Evolutionary conservation across 2,888 invertebrate species (phyloP).

Genomic region (Drosophila tanythrix): DNA sequence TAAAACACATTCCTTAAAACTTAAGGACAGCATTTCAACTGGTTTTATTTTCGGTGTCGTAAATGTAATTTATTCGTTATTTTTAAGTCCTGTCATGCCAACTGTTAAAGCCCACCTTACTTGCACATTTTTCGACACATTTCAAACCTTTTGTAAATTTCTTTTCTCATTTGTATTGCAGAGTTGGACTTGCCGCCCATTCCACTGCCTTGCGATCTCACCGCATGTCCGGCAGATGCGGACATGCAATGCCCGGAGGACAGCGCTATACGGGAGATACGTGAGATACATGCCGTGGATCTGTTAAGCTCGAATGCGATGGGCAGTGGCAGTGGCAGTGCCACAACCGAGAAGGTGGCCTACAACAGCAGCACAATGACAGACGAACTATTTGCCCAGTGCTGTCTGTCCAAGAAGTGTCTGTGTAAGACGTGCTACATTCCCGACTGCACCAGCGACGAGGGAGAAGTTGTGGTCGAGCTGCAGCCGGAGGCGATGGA

Average conservation of each 20-base stretch:
- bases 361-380: constrained; percentile 59
- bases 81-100: not conserved
- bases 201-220: constrained; percentile 75
- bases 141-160: not conserved
- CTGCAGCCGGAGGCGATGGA: constrained; percentile 75
- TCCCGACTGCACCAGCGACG: constrained; percentile 74
- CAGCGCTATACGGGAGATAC: constrained; percentile 78
- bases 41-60: not conserved
- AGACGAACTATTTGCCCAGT: constrained; percentile 76
- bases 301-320: constrained; percentile 56
- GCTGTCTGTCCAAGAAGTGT: constrained; percentile 82
- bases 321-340: constrained; percentile 11
- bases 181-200: constrained; percentile 63
- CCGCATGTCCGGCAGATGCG: constrained; percentile 81
- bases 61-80: not conserved
- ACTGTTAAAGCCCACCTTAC: constrained; percentile 4
- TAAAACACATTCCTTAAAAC: not conserved
- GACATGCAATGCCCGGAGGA: constrained; percentile 82
- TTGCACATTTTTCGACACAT: constrained; percentile 1
- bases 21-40: not conserved
- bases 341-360: constrained; percentile 21
- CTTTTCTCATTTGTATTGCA: constrained; percentile 46
- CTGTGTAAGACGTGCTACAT: constrained; percentile 83
- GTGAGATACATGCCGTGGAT: constrained; percentile 57
- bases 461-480: constrained; percentile 79